Evolutionary conservation across 2,797 vertebrate genomes (phyloP), one percentile per base, ranked within the genome.

Genomic region (Varecia variegata): DNA sequence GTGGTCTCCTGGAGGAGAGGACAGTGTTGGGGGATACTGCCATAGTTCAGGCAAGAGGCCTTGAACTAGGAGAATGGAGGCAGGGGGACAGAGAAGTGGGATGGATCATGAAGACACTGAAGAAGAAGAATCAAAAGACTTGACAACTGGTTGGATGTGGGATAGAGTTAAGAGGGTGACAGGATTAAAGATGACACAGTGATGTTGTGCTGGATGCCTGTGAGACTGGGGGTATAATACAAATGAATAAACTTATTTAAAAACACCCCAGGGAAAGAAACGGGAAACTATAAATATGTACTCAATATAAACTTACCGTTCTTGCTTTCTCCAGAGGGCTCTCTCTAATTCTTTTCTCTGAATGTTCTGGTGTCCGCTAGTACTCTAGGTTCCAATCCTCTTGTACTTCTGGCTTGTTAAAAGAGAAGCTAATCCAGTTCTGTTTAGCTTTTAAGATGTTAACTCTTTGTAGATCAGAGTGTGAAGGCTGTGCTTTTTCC

Each of bases 261-360:
- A 94, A 95, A 73, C 17, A 90, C 8, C 14, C 38, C 14, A 73
- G 60, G 65, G 21, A 54, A 95, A 97, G 77, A 93, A 94, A 79
- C 35, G 30, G 13, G 40, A 47, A 38, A 60, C 18, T 43, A 81
- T 70, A 47, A 81, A 85, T 81, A 74, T 30, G 8, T 52, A 89
- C 79, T 86, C 70, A 32, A 85, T 85, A 96, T 23, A 81, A 95
- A 97, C 97, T 98, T 97, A 97, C 97, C 52, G 58, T 96, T 81
- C 14, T 73, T 87, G 50, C 47, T 92, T 88, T 35, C 76, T 95
- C 62, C 40, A 50, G 74, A 89, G 54, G 62, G 38, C 17, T 94
- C n/a, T n/a, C 8, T 83, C 25, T 45, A 88, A 30, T 85, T 95
- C 80, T 93, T 97, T 88, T 52, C 58, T 79, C 58, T 65, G 58